A percentile compares a stretch with the other conserved stretches of the same genome.
Evolutionary conservation across 2,113 vertebrate genomes (phyloP).

Genomic region (Plecturocebus donacophilus): DNA sequence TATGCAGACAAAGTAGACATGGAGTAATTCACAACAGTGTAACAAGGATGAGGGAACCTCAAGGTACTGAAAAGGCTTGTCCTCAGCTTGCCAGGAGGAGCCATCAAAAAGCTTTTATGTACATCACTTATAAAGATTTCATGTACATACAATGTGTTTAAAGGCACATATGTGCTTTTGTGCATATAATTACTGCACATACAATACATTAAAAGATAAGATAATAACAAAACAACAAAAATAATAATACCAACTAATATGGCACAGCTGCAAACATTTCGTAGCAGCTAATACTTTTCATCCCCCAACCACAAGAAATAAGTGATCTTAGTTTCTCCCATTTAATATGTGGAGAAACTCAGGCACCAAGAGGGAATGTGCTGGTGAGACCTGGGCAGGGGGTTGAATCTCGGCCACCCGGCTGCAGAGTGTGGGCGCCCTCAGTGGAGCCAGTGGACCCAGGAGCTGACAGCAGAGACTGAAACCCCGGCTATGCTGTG

Average conservation of each 20-base stretch:
- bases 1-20: not conserved
- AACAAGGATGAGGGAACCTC: not conserved
- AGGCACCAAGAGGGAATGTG: not conserved
- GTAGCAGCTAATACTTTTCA: no score
- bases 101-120: not conserved
- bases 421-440: not conserved
- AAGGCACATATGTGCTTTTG: no score
- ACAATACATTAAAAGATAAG: not conserved
- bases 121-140: no score
- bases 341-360: not conserved
- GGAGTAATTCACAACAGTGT: not conserved
- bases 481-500: not conserved
- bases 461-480: not conserved
- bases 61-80: not conserved
- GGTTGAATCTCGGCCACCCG: not conserved
- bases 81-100: not conserved
- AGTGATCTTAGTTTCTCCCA: no score
- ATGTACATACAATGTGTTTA: not conserved
- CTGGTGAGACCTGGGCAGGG: not conserved
- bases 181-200: not conserved
- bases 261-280: no score
- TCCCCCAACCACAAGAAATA: no score
- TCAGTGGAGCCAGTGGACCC: accelerated
- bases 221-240: not conserved
- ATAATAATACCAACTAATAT: not conserved